Conservation (phyloP, 1,140 invertebrate genomes). For the Drosophila tsacasi region DNA sequence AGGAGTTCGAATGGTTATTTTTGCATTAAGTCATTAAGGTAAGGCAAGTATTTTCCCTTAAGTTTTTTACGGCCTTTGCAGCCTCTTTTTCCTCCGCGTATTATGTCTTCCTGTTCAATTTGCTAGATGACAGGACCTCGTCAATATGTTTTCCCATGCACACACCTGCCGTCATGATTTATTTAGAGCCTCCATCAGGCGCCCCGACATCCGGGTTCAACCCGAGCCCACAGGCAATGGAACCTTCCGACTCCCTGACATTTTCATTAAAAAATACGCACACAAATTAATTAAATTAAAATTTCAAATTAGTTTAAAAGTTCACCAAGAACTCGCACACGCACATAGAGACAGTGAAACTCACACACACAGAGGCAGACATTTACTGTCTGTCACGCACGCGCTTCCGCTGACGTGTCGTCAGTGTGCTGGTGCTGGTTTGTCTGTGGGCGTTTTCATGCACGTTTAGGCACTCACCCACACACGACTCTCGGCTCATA, state of each 20-base stretch:
- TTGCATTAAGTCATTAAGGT: neutral
- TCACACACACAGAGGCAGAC: slow-evolving; percentile 9
- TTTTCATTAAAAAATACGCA: slow-evolving; percentile 54
- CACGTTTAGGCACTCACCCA: slow-evolving; percentile 65
- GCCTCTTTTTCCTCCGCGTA: neutral
- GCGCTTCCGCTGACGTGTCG: slow-evolving; percentile 44
- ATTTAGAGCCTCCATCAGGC: slow-evolving; percentile 28
- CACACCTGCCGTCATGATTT: slow-evolving; percentile 38
- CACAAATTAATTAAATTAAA: slow-evolving; percentile 79
- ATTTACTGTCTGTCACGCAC: slow-evolving; percentile 55
- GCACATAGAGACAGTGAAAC: slow-evolving; percentile 5
- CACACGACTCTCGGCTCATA: slow-evolving; percentile 22
- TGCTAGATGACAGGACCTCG: slow-evolving; percentile 8
- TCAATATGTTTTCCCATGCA: slow-evolving; percentile 25
- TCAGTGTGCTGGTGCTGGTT: slow-evolving; percentile 27
- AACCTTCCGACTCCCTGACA: slow-evolving; percentile 20
- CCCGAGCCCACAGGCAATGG: neutral
- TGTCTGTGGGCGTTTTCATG: slow-evolving; percentile 57
- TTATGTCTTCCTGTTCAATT: neutral
- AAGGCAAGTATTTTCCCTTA: neutral
- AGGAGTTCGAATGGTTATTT: neutral
- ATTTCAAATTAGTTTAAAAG: slow-evolving; percentile 79
- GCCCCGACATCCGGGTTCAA: slow-evolving; percentile 1
- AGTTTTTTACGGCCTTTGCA: neutral
- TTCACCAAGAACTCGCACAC: slow-evolving; percentile 41